Evolutionary conservation across 2,888 invertebrate species (phyloP).

Genomic region (Nycteola revayana): DNA sequence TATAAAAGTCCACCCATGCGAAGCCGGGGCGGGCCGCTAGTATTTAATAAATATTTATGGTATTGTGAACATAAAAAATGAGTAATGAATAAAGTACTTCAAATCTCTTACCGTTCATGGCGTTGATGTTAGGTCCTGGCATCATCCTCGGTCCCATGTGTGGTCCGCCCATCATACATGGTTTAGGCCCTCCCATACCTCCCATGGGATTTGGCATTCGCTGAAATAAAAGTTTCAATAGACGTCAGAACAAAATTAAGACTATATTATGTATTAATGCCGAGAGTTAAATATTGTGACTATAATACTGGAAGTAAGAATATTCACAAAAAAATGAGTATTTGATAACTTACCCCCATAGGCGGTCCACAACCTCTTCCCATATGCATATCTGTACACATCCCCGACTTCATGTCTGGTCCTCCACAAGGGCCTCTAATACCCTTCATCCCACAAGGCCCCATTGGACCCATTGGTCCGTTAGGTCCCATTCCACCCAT

Average conservation of each 20-base stretch:
- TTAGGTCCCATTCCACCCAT: constrained; percentile 71
- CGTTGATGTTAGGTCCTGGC: constrained; percentile 74
- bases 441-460: constrained; percentile 76
- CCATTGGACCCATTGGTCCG: constrained; percentile 78
- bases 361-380: constrained; percentile 76
- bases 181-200: constrained; percentile 76
- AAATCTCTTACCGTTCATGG: constrained; percentile 76
- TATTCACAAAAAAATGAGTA: neutral
- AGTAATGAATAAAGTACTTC: no score
- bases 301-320: no score
- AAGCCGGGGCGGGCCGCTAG: no score
- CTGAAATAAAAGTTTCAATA: constrained; percentile 46
- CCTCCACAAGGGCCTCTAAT: constrained; percentile 73
- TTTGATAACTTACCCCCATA: constrained; percentile 76
- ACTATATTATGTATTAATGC: no score
- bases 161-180: constrained; percentile 79
- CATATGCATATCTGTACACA: constrained; percentile 80
- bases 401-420: constrained; percentile 76
- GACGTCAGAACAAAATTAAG: constrained; percentile 2
- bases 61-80: no score
- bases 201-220: constrained; percentile 80
- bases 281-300: no score
- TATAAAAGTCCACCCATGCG: no score
- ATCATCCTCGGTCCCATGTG: constrained; percentile 79
- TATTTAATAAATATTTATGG: no score